phyloP scores from a whole-genome alignment of 2,888 invertebrate genomes.

The Cheilosia vulpina region DNA sequence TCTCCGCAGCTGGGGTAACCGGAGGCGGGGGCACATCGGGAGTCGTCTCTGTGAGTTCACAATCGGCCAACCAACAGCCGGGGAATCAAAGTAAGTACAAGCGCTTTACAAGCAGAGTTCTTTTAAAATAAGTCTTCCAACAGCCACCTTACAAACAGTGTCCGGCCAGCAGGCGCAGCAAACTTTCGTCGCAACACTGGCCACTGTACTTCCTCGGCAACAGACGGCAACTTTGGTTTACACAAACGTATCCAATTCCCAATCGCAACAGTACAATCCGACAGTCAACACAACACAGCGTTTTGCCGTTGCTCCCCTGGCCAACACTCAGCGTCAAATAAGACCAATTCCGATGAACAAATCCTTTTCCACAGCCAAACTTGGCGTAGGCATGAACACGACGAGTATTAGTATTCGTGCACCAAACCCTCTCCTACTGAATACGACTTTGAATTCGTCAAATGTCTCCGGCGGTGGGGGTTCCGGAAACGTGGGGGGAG shows the following conservation, averaged over 20 bases:
- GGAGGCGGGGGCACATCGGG: constrained; percentile 75
- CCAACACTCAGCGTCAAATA: constrained; percentile 80
- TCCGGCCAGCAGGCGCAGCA: constrained; percentile 78
- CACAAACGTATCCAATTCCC: constrained; percentile 80
- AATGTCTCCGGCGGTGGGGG: constrained; percentile 76
- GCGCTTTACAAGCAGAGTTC: not conserved
- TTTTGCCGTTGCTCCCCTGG: constrained; percentile 81
- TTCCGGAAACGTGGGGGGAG: constrained; percentile 72
- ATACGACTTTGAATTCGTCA: constrained; percentile 77
- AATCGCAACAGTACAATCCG: constrained; percentile 81
- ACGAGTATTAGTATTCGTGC: constrained; percentile 83
- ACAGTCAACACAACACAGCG: constrained; percentile 78
- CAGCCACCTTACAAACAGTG: constrained; percentile 78
- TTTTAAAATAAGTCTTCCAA: not conserved
- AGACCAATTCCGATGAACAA: constrained; percentile 82
- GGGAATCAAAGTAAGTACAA: constrained; percentile 76
- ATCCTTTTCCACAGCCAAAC: constrained; percentile 80
- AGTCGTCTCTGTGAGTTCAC: constrained; percentile 76
- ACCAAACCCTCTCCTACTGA: constrained; percentile 80
- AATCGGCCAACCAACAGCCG: constrained; percentile 69
- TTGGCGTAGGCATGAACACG: constrained; percentile 79
- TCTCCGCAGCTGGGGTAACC: constrained; percentile 75
- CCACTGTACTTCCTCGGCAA: constrained; percentile 82
- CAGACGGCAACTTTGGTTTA: constrained; percentile 83
- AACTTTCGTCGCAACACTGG: constrained; percentile 82